Conservation (phyloP, 2,888 invertebrate genomes). For the Ectropis crepuscularia region DNA sequence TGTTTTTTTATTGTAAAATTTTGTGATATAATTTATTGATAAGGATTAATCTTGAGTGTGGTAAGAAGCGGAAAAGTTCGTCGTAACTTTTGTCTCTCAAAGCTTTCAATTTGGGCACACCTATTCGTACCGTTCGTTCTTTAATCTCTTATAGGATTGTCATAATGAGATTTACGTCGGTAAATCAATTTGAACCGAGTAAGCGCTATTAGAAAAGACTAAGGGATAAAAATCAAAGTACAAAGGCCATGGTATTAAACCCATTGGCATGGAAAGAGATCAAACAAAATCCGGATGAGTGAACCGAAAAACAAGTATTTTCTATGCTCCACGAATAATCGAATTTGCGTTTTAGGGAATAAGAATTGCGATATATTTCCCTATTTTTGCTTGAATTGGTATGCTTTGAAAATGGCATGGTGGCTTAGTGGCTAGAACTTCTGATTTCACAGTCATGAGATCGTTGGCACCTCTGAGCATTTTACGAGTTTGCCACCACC, state of each 20-base stretch:
- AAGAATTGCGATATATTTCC: background rate
- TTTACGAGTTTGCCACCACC: too few species aligned
- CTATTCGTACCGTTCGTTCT: background rate
- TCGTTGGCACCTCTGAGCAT: too few species aligned
- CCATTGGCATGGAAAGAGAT: constrained; percentile 38
- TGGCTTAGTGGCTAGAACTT: too few species aligned
- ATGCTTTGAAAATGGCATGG: too few species aligned
- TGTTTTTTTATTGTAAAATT: constrained; percentile 3
- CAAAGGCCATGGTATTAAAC: constrained; percentile 36
- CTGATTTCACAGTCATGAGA: too few species aligned
- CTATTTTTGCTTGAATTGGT: background rate
- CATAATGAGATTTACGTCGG: constrained; percentile 12
- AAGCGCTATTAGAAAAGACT: constrained; percentile 19
- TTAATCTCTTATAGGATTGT: constrained; percentile 10
- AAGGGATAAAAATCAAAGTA: constrained; percentile 40
- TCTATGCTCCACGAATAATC: constrained; percentile 32
- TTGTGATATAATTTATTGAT: constrained; percentile 13
- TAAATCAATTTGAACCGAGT: constrained; percentile 24
- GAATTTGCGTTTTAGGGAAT: constrained; percentile 21
- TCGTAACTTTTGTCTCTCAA: background rate
- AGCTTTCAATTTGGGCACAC: constrained; percentile 29
- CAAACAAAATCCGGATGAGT: constrained; percentile 30
- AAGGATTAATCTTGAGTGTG: background rate
- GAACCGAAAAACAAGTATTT: constrained; percentile 36
- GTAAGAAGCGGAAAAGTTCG: constrained; percentile 10